These are phyloP conservation scores for Eulithis prunata DNA, from an alignment of 2,888 invertebrate species.

Conservation along the genomic window DNA sequence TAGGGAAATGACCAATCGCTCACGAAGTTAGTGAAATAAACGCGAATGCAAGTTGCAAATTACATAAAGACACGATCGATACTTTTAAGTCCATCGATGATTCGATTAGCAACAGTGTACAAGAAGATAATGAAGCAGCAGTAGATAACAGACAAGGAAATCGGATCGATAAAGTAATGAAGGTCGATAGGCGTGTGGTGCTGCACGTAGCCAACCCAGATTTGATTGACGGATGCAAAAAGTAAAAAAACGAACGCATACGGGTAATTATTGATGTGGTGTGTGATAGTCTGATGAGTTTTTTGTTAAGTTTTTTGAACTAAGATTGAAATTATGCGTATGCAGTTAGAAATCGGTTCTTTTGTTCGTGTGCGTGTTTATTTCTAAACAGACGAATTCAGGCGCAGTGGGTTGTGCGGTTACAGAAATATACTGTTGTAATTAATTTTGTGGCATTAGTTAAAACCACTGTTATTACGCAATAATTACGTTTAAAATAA, in stretches of 20 bases:
- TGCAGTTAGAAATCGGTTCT: conserved; percentile 27
- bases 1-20: neutral
- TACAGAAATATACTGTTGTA: conserved; percentile 5
- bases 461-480: conserved; percentile 15
- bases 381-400: conserved; percentile 11
- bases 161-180: conserved; percentile 27
- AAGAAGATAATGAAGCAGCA: conserved; percentile 21
- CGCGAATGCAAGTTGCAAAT: conserved; percentile 32
- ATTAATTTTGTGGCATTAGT: conserved; percentile 21
- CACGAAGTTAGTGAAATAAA: conserved; percentile 18
- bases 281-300: conserved; percentile 32
- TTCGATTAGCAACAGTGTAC: conserved; percentile 17
- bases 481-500: conserved; percentile 32
- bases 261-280: conserved; percentile 33
- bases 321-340: conserved; percentile 18
- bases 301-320: conserved; percentile 31
- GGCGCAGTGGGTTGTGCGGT: conserved; percentile 1
- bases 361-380: conserved; percentile 9
- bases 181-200: conserved; percentile 35
- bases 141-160: conserved; percentile 14
- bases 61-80: conserved; percentile 29
- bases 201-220: conserved; percentile 37
- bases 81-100: conserved; percentile 30
- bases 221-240: conserved; percentile 37
- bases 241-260: conserved; percentile 31